Conservation (phyloP, 2,888 invertebrate genomes). For the Sepiola atlantica region DNA sequence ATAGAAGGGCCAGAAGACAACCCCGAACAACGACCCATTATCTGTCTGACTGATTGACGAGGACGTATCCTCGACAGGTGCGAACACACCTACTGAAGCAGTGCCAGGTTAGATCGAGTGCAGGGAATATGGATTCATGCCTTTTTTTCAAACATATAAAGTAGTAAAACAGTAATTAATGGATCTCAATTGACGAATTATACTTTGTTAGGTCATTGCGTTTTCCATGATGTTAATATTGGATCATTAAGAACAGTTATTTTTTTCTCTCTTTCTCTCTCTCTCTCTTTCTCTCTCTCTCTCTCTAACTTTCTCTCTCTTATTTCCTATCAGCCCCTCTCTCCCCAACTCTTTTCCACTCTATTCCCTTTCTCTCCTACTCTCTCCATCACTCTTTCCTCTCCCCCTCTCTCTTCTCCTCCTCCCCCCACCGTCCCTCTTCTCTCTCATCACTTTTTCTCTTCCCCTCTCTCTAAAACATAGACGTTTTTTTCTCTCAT, state of each 20-base stretch:
- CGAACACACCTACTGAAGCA: too few relatives aligned
- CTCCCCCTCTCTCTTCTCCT: not conserved
- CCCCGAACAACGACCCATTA: too few relatives aligned
- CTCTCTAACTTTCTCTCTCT: not conserved
- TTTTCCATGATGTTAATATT: not conserved
- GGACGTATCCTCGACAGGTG: too few relatives aligned
- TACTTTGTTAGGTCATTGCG: not conserved
- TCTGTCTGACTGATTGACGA: too few relatives aligned
- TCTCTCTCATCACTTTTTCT: not conserved
- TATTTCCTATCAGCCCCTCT: not conserved
- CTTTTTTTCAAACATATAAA: not conserved
- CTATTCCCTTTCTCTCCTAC: not conserved
- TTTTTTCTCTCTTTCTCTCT: not conserved
- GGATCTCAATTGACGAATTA: not conserved
- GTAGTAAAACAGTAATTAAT: too few relatives aligned
- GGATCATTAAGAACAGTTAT: not conserved
- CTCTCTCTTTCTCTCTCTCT: not conserved
- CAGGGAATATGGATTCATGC: not conserved
- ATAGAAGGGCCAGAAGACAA: too few relatives aligned
- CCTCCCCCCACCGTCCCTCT: not conserved
- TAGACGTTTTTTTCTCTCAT: not conserved
- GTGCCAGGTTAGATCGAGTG: too few relatives aligned
- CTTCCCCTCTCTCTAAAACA: not conserved
- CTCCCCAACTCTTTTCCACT: not conserved
- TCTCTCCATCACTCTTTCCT: not conserved